Evolutionary conservation across 2,888 invertebrate genomes (phyloP), one percentile per base, ranked within the genome.

Genomic region (Microdon myrmicae): DNA sequence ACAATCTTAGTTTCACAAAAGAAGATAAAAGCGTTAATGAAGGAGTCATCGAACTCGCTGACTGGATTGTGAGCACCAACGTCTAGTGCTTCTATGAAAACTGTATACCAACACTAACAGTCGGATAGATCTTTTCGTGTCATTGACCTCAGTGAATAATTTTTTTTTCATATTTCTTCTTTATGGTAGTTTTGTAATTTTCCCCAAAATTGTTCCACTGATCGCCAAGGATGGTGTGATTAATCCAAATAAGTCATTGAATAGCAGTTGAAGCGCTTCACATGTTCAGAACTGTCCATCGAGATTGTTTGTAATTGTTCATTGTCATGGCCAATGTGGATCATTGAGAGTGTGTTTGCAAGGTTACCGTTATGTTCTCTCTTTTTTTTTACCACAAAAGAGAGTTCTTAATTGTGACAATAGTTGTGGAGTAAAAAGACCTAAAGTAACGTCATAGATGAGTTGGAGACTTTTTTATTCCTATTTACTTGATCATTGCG

Each of bases 81-180:
- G 37, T 34, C 29, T 16, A 20, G 12, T 28, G 16, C 26, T 37
- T 45, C 53, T 41, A 47, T 51, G 32, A 47, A 58, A 56, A 10
- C 47, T 44, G 43, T n/a, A n/a, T n/a, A 37, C 49, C 41, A 58
- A 48, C 51, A 56, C 64, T 64, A 45, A 45, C 55, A 37, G 31
- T 26, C 55, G 37, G 35, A 35, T 53, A 25, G 25, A 43, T 48
- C 31, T 41, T 41, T 31, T 43, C 32, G 34, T 47, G 64, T 64
- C 64, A 58, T 58, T 64, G 64, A 64, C 64, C 64, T 41, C 43
- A n/a, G 56, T 53, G 41, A 64, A 64, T 64, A 58, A 53, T 47
- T 31, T 37, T 25, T 47, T 53, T 60, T 54, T 54, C 49, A 48
- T 41, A 26, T 39, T 29, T 51, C 59, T 60, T n/a, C 34, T 44